These are phyloP conservation scores for Euborellia annulipes DNA, from an alignment of 1,140 invertebrate genomes.

Conservation along the genomic window DNA sequence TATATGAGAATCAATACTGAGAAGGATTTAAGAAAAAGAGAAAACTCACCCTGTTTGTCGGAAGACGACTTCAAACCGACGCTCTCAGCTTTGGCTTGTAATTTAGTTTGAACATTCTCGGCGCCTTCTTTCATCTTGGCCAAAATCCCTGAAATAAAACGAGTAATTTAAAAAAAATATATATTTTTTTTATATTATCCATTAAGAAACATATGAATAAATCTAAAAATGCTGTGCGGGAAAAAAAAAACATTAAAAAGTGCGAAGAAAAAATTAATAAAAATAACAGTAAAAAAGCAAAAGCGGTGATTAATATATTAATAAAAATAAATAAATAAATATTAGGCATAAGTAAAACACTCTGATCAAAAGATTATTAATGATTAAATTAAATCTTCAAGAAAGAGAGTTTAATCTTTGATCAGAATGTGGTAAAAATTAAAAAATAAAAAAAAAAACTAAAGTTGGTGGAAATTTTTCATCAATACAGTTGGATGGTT, in stretches of 20 bases:
- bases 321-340: no score
- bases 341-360: no score
- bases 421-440: no score
- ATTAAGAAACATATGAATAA: constrained; percentile 4
- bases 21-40: no score
- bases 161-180: neutral
- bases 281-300: no score
- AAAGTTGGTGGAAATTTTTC: no score
- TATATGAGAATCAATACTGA: no score
- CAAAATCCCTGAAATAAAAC: constrained; percentile 50
- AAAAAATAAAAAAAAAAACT: no score
- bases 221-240: constrained; percentile 6
- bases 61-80: constrained; percentile 17
- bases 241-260: constrained; percentile 10
- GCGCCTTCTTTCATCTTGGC: constrained; percentile 94
- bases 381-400: no score
- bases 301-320: no score
- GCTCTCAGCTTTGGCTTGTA: constrained; percentile 80
- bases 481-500: constrained; percentile 26
- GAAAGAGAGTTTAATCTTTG: no score
- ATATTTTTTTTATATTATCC: neutral
- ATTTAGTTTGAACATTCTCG: constrained; percentile 80
- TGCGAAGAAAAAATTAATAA: constrained; percentile 1
- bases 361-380: no score
- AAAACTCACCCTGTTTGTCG: neutral